Evolutionary conservation across 2,113 vertebrate genomes (phyloP).

Genomic region (Hoplias malabaricus): DNA sequence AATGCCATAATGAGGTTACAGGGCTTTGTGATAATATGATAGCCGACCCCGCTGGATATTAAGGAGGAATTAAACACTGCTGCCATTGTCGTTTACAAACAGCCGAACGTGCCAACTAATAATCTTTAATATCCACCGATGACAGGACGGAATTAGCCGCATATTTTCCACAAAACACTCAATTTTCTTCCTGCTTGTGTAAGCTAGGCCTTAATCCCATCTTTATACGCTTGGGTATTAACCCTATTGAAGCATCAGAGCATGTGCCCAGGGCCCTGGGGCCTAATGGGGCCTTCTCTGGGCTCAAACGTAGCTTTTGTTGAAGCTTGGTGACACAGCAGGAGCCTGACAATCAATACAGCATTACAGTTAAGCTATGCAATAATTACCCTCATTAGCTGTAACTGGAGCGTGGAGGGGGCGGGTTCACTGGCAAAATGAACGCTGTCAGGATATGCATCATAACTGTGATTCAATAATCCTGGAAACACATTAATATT

Average conservation of each 20-base stretch:
- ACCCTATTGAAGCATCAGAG: conserved; percentile 64
- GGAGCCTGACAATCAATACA: conserved; percentile 81
- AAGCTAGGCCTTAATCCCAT: conserved; percentile 82
- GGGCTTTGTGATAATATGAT: conserved; percentile 67
- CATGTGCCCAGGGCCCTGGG: conserved; percentile 61
- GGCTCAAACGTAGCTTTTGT: conserved; percentile 75
- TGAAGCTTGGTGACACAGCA: conserved; percentile 56
- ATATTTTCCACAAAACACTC: conserved; percentile 80
- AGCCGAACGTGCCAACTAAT: conserved; percentile 75
- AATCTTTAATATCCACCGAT: conserved; percentile 97
- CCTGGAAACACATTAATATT: conserved; percentile 84
- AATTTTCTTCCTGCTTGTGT: conserved; percentile 75
- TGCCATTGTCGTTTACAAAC: conserved; percentile 85
- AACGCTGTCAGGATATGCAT: conserved; percentile 81
- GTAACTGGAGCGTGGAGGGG: conserved; percentile 83
- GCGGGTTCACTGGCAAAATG: conserved; percentile 76
- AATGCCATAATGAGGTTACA: conserved; percentile 53
- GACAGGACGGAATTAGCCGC: conserved; percentile 97
- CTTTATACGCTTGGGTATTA: conserved; percentile 74
- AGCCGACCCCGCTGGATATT: conserved; percentile 72
- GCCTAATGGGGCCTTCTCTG: conserved; percentile 52
- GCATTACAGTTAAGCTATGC: conserved; percentile 89
- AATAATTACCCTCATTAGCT: conserved; percentile 92
- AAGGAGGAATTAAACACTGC: conserved; percentile 83
- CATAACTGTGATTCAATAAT: conserved; percentile 89